A percentile compares a stretch with the other conserved stretches of the same genome.
These are phyloP conservation scores for Drosophila tanythrix DNA, from an alignment of 2,888 invertebrate genomes.

Conservation along the genomic window DNA sequence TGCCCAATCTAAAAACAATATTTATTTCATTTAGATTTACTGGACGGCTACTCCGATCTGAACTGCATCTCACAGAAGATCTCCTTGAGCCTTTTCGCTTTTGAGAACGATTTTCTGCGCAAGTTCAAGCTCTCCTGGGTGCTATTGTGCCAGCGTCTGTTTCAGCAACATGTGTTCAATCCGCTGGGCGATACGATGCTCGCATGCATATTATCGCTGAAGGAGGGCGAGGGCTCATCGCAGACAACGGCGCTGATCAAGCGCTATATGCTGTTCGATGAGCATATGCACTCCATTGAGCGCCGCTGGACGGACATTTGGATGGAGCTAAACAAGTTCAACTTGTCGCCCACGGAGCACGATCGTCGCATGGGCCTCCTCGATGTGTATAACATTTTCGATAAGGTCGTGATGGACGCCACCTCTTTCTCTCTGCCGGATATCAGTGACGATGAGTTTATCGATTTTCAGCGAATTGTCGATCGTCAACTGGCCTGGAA, in stretches of 20 bases:
- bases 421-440: conserved; percentile 81
- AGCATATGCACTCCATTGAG: conserved; percentile 87
- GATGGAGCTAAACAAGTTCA: conserved; percentile 83
- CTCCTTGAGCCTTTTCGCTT: conserved; percentile 87
- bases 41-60: conserved; percentile 88
- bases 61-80: conserved; percentile 87
- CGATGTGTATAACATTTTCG: conserved; percentile 83
- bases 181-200: conserved; percentile 87
- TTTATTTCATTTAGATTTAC: conserved; percentile 85
- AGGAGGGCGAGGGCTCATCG: conserved; percentile 82
- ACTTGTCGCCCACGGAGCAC: conserved; percentile 82
- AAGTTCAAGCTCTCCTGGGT: conserved; percentile 89
- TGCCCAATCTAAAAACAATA: neutral
- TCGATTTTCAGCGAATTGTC: conserved; percentile 82
- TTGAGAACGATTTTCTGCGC: conserved; percentile 88
- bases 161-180: conserved; percentile 86
- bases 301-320: conserved; percentile 86
- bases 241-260: conserved; percentile 84
- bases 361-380: conserved; percentile 82
- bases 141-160: conserved; percentile 88
- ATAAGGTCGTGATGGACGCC: conserved; percentile 82
- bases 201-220: conserved; percentile 86
- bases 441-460: conserved; percentile 82
- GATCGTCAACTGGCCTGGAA: conserved; percentile 84
- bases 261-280: conserved; percentile 87